Conservation (phyloP, 1,140 invertebrate species). For the Bactericera cockerelli region DNA sequence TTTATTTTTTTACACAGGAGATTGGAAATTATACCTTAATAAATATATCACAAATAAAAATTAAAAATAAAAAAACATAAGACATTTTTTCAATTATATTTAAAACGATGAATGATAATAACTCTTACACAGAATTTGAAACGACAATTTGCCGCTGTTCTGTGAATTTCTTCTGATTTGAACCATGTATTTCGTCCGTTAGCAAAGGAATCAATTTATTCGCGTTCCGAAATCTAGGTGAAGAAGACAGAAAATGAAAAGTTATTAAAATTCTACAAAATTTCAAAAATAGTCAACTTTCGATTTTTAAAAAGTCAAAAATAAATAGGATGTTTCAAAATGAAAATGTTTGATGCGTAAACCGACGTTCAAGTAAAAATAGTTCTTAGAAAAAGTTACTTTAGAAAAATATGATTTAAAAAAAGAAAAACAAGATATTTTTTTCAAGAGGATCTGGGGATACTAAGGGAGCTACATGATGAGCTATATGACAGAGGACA, state of each 20-base stretch:
- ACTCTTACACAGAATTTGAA: neutral
- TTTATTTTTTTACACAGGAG: neutral
- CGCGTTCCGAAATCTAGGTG: neutral
- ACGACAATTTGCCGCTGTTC: neutral
- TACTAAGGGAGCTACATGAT: neutral
- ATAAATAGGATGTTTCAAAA: conserved; percentile 10
- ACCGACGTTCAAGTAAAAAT: conserved; percentile 1
- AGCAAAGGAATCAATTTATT: neutral
- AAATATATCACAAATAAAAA: conserved; percentile 9
- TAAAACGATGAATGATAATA: neutral
- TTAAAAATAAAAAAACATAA: neutral
- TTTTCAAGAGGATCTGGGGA: conserved; percentile 5
- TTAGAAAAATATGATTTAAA: neutral
- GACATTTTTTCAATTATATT: neutral
- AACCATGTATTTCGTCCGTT: neutral
- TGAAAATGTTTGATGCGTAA: conserved; percentile 8
- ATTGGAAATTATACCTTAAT: neutral
- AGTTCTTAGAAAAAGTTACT: conserved; percentile 8
- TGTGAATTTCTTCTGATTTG: neutral
- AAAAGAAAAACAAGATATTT: neutral
- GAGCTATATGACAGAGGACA: neutral
- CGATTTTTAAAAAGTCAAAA: conserved; percentile 5
- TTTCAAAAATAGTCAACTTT: conserved; percentile 12
- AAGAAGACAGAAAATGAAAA: too few relatives aligned
- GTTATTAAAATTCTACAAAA: conserved; percentile 5